Percentiles rank a stretch among this genome's conserved stretches.
phyloP scores from a whole-genome alignment of 2,888 invertebrate genomes.

The Andrena dorsata region DNA sequence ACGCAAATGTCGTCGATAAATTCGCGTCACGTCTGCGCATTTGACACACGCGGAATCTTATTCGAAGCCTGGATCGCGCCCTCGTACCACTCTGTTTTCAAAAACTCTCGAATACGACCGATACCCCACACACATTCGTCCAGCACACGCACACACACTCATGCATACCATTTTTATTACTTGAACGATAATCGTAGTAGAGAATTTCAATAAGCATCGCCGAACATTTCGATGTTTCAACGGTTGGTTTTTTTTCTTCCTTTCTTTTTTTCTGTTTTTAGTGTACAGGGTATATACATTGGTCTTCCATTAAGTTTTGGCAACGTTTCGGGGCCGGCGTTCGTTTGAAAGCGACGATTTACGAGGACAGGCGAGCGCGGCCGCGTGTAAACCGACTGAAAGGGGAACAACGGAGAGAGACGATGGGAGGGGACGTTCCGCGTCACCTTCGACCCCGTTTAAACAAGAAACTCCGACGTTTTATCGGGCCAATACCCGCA shows the following conservation, averaged over 20 bases:
- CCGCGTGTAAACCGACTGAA: constrained; percentile 4
- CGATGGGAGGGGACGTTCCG: neutral
- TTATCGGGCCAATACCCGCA: neutral
- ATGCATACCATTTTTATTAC: constrained; percentile 39
- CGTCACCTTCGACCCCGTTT: constrained; percentile 27
- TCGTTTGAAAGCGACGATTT: constrained; percentile 50
- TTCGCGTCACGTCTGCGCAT: constrained; percentile 51
- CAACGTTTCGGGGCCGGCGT: constrained; percentile 59
- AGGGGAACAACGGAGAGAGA: neutral
- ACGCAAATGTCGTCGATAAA: constrained; percentile 44
- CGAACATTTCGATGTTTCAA: constrained; percentile 71
- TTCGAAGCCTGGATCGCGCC: constrained; percentile 30
- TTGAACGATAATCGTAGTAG: constrained; percentile 63
- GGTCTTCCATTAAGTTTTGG: constrained; percentile 73
- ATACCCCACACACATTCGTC: constrained; percentile 10
- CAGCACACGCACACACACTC: constrained; percentile 15
- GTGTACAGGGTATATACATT: constrained; percentile 79
- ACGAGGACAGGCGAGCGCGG: constrained; percentile 2
- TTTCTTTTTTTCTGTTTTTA: constrained; percentile 21
- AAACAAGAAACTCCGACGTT: constrained; percentile 8
- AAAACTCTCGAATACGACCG: constrained; percentile 27
- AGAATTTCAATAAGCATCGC: constrained; percentile 74
- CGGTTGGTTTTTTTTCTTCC: neutral
- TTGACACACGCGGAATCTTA: constrained; percentile 49
- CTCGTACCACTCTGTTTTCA: constrained; percentile 26